Percentiles rank a stretch among this genome's conserved stretches.
Evolutionary conservation across 1,140 invertebrate genomes (phyloP).

Genomic region (Megalopta genalis): DNA sequence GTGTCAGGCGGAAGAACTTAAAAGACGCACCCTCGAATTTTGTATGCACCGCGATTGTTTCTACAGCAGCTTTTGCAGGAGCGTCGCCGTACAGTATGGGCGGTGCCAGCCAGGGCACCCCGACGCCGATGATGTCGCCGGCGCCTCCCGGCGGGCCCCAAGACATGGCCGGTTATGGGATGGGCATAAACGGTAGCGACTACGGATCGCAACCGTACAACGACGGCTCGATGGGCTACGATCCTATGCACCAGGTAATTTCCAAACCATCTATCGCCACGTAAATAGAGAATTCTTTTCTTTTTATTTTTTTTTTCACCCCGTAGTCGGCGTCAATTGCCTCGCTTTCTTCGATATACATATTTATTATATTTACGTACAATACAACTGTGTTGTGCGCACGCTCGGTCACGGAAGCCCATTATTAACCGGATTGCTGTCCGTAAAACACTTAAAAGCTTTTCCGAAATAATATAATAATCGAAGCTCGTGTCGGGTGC

Average conservation of each 20-base stretch:
- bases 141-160: conserved; percentile 87
- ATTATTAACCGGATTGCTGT: too few species aligned
- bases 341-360: conserved; percentile 44
- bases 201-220: conserved; percentile 90
- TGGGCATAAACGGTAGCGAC: conserved; percentile 92
- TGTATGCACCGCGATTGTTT: conserved; percentile 80
- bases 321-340: conserved; percentile 32
- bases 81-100: conserved; percentile 95
- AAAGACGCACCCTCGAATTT: conserved; percentile 76
- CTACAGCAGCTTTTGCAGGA: conserved; percentile 84
- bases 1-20: conserved; percentile 57
- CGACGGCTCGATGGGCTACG: conserved; percentile 92
- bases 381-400: too few species aligned
- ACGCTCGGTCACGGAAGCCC: too few species aligned
- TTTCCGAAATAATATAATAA: too few species aligned
- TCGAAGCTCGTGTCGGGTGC: too few species aligned
- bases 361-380: too few species aligned
- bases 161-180: conserved; percentile 93
- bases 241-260: conserved; percentile 90
- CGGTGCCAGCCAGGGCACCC: conserved; percentile 89
- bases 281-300: not conserved
- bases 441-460: too few species aligned
- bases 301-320: too few species aligned
- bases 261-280: not conserved
- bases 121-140: conserved; percentile 96